These are phyloP conservation scores for Bombycilla garrulus DNA, from an alignment of 2,113 vertebrate species.

Conservation along the genomic window DNA sequence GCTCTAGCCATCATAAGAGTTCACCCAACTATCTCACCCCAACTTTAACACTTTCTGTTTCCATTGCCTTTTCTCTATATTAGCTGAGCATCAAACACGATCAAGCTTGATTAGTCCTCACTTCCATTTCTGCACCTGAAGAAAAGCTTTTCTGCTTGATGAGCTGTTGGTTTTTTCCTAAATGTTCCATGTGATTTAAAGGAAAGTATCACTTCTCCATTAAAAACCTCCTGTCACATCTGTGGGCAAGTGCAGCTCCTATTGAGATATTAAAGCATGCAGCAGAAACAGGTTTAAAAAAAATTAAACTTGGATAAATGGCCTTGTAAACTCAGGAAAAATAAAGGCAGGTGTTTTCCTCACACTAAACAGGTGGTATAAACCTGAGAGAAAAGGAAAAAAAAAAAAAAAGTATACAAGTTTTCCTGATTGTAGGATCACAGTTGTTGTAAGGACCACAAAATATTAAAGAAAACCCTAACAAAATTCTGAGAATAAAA, in stretches of 20 bases:
- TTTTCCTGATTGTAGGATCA: neutral
- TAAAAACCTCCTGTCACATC: neutral
- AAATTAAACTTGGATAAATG: neutral
- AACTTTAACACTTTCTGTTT: neutral
- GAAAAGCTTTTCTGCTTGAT: neutral
- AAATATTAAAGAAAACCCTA: neutral
- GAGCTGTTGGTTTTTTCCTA: neutral
- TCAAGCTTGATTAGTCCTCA: neutral
- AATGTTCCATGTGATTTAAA: neutral
- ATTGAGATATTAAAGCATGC: accelerated
- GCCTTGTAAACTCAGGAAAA: neutral
- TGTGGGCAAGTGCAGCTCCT: neutral
- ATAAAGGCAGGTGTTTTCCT: neutral
- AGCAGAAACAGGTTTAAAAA: neutral
- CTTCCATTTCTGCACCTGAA: neutral
- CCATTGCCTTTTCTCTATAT: neutral
- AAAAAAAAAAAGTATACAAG: neutral
- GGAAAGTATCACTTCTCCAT: neutral
- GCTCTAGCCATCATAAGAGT: accelerated
- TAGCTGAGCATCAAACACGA: neutral
- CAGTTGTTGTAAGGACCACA: neutral
- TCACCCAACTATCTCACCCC: accelerated
- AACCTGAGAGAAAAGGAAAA: neutral
- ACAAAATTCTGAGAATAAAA: neutral
- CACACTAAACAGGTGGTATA: too few species aligned